Percentiles rank a stretch among this genome's conserved stretches.
These are phyloP conservation scores for Heliocidaris tuberculata DNA, from an alignment of 35 echinoderm and acorn worm genomes.

Conservation along the genomic window DNA sequence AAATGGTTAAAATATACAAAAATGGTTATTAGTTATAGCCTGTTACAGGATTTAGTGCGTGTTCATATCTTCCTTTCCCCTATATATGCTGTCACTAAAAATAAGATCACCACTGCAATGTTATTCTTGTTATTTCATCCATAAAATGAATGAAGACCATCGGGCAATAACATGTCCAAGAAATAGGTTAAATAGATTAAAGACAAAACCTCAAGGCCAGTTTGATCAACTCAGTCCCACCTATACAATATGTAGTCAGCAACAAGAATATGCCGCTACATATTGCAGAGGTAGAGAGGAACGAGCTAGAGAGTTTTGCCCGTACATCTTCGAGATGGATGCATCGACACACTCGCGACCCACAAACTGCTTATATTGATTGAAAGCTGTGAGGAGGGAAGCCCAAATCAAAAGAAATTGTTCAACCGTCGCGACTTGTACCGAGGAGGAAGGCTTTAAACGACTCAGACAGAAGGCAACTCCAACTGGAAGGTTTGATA, in stretches of 20 bases:
- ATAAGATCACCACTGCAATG: too few relatives aligned
- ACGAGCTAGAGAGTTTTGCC: neutral
- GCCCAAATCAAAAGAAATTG: neutral
- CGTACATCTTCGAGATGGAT: neutral
- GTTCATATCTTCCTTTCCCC: too few relatives aligned
- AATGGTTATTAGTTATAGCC: neutral
- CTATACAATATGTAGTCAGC: neutral
- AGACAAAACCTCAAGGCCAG: neutral
- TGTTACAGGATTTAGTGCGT: neutral
- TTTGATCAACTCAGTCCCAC: constrained; percentile 6
- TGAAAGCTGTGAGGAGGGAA: constrained; percentile 14
- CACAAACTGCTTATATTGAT: constrained; percentile 4
- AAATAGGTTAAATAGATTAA: neutral
- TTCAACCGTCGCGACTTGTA: neutral
- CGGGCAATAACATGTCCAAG: neutral
- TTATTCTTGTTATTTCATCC: neutral
- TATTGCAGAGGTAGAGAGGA: neutral
- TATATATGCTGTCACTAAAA: too few relatives aligned
- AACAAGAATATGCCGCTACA: neutral
- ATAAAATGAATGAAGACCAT: too few relatives aligned
- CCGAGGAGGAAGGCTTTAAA: neutral
- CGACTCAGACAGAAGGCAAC: neutral
- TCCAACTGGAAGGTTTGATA: neutral
- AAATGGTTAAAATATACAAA: too few relatives aligned
- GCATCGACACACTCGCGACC: neutral